Evolutionary conservation across 2,888 invertebrate genomes (phyloP), one percentile per base, ranked within the genome.

Genomic region (Gortyna flavago): DNA sequence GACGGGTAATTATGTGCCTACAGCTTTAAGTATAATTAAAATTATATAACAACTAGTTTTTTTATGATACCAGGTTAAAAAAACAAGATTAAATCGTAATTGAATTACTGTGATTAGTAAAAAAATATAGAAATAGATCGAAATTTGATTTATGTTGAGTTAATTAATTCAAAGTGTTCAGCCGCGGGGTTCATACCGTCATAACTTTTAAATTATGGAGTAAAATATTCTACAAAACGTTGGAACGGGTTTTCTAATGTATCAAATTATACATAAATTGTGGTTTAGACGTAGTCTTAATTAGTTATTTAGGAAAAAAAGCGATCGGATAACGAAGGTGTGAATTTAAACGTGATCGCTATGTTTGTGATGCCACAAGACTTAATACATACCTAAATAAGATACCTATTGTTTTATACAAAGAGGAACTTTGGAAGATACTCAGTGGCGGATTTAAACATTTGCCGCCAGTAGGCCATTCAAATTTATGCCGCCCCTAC

Each of bases 81-180:
- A 79, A 84, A 76, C 70, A 51, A 81, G 78, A 83, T 83, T 83
- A 75, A 73, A 83, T 77, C 86, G 48, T 87, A 87, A 87, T 87
- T 87, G 72, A 87, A 87, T 87, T 87, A 88, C 77, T 78, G 70
- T 76, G 74, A 83, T 81, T 75, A 80, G 48, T 81, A 81, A 87
- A 86, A 80, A 81, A 78, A 71, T 57, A 62, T 78, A 77, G 82
- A 80, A 77, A 80, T 80, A 78, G 85, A 88, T 81, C 81, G 81
- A 83, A 78, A 35, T 81, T 85, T 87, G 88, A 88, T 88, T 88
- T 88, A 89, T 87, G 75, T 65, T 18, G 25, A 61, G 74, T 80
- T 88, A 86, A 88, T 88, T 86, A 88, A 86, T 86, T 88, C 88
- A 83, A 83, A 89, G 73, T 75, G 81, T 73, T 83, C 0, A 5